Evolutionary conservation across 2,797 vertebrate genomes (phyloP).

Genomic region (Chaunax sp.): DNA sequence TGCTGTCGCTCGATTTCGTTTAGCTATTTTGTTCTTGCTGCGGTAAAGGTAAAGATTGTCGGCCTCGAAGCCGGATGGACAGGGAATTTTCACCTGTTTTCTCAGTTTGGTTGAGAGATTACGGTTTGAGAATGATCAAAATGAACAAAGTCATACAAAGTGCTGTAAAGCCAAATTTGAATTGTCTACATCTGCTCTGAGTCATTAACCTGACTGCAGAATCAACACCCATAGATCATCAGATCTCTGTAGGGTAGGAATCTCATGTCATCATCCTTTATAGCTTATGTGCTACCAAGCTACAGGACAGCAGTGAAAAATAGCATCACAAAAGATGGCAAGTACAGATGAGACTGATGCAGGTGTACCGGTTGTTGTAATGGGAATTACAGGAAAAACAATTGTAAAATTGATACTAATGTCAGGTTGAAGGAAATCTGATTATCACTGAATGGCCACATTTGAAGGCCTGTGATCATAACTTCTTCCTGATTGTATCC

Average conservation of each 20-base stretch:
- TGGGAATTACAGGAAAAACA: no score
- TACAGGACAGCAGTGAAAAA: no score
- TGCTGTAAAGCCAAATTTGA: neutral
- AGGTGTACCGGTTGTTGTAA: no score
- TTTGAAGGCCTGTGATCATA: no score
- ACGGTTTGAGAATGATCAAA: neutral
- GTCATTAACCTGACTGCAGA: no score
- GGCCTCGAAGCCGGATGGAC: neutral
- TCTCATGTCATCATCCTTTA: no score
- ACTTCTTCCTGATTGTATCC: neutral
- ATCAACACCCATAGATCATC: no score
- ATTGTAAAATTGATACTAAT: neutral
- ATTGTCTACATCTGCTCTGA: neutral
- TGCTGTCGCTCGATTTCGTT: neutral
- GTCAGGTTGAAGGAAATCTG: neutral
- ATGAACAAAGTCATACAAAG: neutral
- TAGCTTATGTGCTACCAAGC: no score
- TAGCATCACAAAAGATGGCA: no score
- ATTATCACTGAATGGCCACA: neutral
- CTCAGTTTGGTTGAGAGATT: neutral
- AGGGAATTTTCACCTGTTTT: neutral
- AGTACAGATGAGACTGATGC: no score
- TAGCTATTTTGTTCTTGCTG: neutral
- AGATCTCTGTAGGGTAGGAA: neutral
- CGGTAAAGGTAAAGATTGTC: slow-evolving; percentile 6